phyloP scores from a whole-genome alignment of 2,113 vertebrate species.

The Gasterosteus aculeatus region DNA sequence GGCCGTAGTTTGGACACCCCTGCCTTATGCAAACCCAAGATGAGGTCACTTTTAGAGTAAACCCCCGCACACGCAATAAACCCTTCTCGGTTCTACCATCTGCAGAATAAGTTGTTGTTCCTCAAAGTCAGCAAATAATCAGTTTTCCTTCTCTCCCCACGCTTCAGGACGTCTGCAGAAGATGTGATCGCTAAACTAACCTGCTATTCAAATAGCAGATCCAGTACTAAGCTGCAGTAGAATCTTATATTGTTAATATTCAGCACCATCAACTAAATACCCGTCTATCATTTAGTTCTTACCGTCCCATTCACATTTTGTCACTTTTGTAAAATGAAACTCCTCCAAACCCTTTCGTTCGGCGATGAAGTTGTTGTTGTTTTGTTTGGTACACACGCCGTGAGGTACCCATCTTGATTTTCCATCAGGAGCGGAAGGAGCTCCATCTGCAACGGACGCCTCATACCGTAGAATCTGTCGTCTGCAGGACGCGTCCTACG shows the following conservation, averaged over 20 bases:
- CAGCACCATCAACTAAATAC: neutral
- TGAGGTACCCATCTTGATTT: constrained; percentile 1
- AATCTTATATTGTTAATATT: neutral
- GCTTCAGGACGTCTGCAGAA: constrained; percentile 32
- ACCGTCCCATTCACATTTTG: neutral
- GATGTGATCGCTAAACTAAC: constrained; percentile 35
- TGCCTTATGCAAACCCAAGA: constrained; percentile 46
- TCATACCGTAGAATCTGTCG: constrained; percentile 36
- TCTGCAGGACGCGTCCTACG: constrained; percentile 18
- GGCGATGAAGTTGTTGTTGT: too few relatives aligned
- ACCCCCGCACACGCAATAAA: constrained; percentile 40
- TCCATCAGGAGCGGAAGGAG: constrained; percentile 36
- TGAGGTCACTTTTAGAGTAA: constrained; percentile 59
- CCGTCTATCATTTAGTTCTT: neutral
- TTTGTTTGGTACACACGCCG: neutral
- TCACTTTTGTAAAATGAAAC: neutral
- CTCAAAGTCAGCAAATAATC: constrained; percentile 44
- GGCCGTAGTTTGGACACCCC: too few relatives aligned
- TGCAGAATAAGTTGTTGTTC: constrained; percentile 54
- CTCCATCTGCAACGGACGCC: constrained; percentile 44
- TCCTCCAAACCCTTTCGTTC: too few relatives aligned
- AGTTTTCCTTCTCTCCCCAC: constrained; percentile 56
- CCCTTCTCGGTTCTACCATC: constrained; percentile 56
- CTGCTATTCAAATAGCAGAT: neutral
- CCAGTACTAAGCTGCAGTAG: neutral